These are phyloP conservation scores for Zootoca vivipara DNA, from an alignment of 2,113 vertebrate species.

Conservation along the genomic window DNA sequence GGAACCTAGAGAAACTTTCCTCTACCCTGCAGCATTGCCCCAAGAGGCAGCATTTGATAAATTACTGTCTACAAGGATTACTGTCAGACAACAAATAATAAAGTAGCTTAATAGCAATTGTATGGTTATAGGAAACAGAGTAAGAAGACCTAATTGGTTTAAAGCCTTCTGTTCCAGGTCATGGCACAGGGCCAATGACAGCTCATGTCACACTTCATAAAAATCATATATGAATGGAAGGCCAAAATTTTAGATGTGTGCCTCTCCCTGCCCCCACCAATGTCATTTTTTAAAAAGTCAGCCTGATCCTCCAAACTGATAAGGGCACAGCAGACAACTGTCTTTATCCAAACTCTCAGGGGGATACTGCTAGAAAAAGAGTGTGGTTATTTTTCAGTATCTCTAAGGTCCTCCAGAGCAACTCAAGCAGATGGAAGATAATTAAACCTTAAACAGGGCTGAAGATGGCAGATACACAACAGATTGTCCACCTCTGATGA, in stretches of 20 bases:
- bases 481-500: slow-evolving; percentile 49
- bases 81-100: background rate
- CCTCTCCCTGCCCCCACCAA: too few relatives aligned
- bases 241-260: slow-evolving; percentile 1
- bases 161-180: slow-evolving; percentile 20
- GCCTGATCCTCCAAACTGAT: slow-evolving; percentile 45
- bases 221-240: slow-evolving; percentile 32
- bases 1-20: background rate
- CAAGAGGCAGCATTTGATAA: background rate
- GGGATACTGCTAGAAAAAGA: slow-evolving; percentile 4
- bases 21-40: background rate
- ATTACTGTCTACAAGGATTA: background rate
- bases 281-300: slow-evolving; percentile 20
- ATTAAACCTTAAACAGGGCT: slow-evolving; percentile 63
- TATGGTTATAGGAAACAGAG: slow-evolving; percentile 1
- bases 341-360: slow-evolving; percentile 26
- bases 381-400: slow-evolving; percentile 37
- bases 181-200: slow-evolving; percentile 5
- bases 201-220: slow-evolving; percentile 20
- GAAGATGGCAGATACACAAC: slow-evolving; percentile 48
- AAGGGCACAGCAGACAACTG: slow-evolving; percentile 33
- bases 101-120: background rate
- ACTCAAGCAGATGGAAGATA: slow-evolving; percentile 60
- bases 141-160: slow-evolving; percentile 25
- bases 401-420: slow-evolving; percentile 43